Base-by-base conservation (phyloP, 2,113 vertebrate genomes). In the Festucalex cinctus region DNA sequence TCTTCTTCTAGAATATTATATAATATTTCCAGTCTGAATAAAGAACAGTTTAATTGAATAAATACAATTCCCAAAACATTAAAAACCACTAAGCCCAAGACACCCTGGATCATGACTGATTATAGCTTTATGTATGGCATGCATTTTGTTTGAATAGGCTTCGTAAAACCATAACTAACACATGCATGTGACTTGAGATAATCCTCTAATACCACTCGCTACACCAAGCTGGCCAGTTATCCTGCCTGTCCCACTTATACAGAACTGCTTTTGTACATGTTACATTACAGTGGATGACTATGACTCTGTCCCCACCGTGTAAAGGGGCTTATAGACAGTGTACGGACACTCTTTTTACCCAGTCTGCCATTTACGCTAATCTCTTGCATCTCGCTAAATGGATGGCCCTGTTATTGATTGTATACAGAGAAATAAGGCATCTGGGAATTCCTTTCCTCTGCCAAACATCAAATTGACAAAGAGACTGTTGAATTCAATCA, bases 371-470 rank as follows among this genome's bases (percentile, higher is more conserved):
- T 48, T 73, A 37, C 36, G 8, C 9, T 12, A 54, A 7, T 58
- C 24, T 37, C 20, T 46, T 57, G 60, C n/a, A 28, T 74, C 26
- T 79, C 10, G 36, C 63, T 61, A 14, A 77, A 70, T 36, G 41
- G 75, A 74, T 10, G 60, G 49, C 51, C 24, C 44, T 32, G 5
- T 39, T 78, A 73, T 85, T 71, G 75, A 86, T 81, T 78, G 57
- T 41, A 37, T 70, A 26, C 44, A 53, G 41, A 78, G 71, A 41
- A 41, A 66, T n/a, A 35, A 65, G 39, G 63, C 73, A 41, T 70
- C 56, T 71, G 67, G 32, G 44, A 76, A 69, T 71, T 63, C 8
- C 20, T 28, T 65, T 24, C 24, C 24, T 58, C 2, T 62, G 5
- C 22, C 24, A 36, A 13, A 39, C 41, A 64, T 71, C 64, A 69